A percentile compares a stretch with the other conserved stretches of the same genome.
Conservation (phyloP, 2,113 vertebrate species). For the Heteronetta atricapilla region DNA sequence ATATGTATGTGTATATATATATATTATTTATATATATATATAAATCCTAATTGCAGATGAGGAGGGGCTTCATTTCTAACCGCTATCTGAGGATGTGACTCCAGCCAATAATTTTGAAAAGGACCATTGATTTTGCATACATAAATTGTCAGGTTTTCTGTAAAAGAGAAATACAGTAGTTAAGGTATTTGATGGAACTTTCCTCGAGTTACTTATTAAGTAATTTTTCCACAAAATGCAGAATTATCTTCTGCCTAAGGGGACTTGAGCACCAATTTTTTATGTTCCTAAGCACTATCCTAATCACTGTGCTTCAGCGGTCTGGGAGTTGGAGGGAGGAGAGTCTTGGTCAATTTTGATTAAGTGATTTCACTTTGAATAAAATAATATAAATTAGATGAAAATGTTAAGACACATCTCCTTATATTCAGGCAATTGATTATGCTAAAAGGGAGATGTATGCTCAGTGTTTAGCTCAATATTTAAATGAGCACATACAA, state of each 20-base stretch:
- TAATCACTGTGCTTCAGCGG: background rate
- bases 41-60: background rate
- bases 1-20: background rate
- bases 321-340: background rate
- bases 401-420: background rate
- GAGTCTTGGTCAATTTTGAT: background rate
- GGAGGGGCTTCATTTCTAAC: background rate
- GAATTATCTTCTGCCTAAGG: background rate
- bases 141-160: background rate
- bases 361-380: background rate
- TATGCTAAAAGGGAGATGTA: background rate
- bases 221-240: background rate
- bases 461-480: background rate
- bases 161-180: background rate
- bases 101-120: background rate
- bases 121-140: fast-evolving
- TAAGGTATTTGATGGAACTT: background rate
- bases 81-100: background rate
- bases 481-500: background rate
- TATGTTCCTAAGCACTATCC: background rate
- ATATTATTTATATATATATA: background rate
- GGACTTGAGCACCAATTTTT: background rate
- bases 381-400: background rate
- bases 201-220: background rate
- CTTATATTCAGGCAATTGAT: background rate